A percentile compares a stretch with the other conserved stretches of the same genome.
Conservation (phyloP, 2,797 vertebrate species). For the Amblyraja radiata region DNA sequence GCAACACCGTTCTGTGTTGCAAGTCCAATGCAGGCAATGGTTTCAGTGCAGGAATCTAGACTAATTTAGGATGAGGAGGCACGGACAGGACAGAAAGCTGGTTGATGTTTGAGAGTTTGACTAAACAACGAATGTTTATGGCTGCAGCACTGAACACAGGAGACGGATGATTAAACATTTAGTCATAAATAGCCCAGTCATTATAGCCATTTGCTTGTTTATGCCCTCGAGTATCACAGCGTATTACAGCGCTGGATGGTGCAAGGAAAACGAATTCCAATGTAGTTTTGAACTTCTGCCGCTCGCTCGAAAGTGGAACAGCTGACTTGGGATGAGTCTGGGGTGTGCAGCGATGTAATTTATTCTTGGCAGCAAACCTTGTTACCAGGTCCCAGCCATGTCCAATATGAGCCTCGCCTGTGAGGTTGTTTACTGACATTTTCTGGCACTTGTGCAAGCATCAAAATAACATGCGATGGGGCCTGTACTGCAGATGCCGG, state of each 20-base stretch:
- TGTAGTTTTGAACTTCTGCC: neutral
- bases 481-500: constrained; percentile 40
- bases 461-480: constrained; percentile 46
- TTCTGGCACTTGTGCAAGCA: constrained; percentile 45
- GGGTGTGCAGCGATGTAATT: constrained; percentile 11
- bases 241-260: neutral
- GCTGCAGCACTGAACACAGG: neutral
- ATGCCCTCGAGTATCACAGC: neutral
- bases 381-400: neutral
- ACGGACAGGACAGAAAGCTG: neutral
- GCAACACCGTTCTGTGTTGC: too few relatives aligned
- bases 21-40: neutral
- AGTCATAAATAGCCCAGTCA: constrained; percentile 4
- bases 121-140: neutral
- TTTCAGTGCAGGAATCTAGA: neutral
- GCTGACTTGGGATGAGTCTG: neutral
- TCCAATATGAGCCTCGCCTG: constrained; percentile 14
- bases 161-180: neutral
- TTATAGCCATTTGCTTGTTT: neutral
- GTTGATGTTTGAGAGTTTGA: neutral
- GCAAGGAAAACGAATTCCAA: neutral
- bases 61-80: neutral
- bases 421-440: constrained; percentile 53
- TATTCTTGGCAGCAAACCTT: neutral
- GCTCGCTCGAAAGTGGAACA: neutral